Conservation (phyloP, 2,113 vertebrate species). For the Larimichthys polyactis region DNA sequence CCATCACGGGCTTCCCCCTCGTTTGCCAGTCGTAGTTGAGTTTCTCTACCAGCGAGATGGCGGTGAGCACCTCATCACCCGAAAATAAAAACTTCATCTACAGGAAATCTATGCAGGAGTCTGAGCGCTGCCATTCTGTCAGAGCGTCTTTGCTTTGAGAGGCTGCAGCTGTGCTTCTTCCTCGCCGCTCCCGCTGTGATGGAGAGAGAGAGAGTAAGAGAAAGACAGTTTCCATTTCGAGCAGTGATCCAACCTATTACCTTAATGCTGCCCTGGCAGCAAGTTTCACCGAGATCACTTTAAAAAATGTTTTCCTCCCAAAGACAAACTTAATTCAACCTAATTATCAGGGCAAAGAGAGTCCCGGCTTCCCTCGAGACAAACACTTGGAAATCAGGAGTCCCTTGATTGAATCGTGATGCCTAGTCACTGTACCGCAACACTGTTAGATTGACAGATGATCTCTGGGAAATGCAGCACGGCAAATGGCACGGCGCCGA, state of each 20-base stretch:
- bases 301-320: constrained; percentile 31
- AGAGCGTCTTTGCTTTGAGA: constrained; percentile 16
- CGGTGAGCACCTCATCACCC: constrained; percentile 11
- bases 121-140: constrained; percentile 26
- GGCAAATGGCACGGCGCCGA: neutral
- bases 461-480: constrained; percentile 9
- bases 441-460: constrained; percentile 33
- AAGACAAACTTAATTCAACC: constrained; percentile 36
- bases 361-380: neutral
- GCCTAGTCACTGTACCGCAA: neutral
- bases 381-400: neutral
- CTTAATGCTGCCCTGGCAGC: constrained; percentile 50
- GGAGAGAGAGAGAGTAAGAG: neutral
- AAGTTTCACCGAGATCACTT: constrained; percentile 33
- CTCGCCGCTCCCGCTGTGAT: neutral
- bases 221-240: constrained; percentile 31
- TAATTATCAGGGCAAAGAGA: constrained; percentile 31
- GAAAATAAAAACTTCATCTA: constrained; percentile 27
- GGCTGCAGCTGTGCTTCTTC: constrained; percentile 37
- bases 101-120: constrained; percentile 27
- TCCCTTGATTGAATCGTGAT: neutral
- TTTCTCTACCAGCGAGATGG: neutral
- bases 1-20: neutral
- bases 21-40: neutral
- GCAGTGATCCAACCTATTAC: constrained; percentile 50